A percentile compares a stretch with the other conserved stretches of the same genome.
phyloP scores from a whole-genome alignment of 2,797 vertebrate genomes.

The Petrocephalus sullivani region DNA sequence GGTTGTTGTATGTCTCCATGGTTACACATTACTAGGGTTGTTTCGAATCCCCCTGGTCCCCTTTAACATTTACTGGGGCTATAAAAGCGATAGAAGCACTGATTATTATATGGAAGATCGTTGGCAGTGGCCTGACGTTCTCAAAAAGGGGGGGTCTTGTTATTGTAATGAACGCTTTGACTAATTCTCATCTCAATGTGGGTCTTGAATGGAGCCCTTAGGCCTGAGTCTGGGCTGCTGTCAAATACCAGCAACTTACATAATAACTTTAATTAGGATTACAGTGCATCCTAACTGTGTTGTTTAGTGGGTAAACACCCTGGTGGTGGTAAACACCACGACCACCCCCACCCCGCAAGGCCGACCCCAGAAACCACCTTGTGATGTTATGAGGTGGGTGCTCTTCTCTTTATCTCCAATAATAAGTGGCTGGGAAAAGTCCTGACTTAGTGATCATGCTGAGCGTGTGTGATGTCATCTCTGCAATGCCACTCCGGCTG shows the following conservation, averaged over 20 bases:
- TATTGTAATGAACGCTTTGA: not conserved
- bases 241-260: not conserved
- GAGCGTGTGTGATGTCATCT: not conserved
- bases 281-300: not conserved
- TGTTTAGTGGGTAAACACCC: not conserved
- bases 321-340: not conserved
- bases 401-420: not conserved
- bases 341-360: not conserved
- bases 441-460: not conserved
- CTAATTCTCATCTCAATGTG: not conserved
- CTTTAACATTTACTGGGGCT: constrained; percentile 9
- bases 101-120: not conserved
- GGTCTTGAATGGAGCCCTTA: not conserved
- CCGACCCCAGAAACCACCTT: not conserved
- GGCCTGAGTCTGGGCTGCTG: not conserved
- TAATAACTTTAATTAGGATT: not conserved
- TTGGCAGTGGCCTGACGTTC: not conserved
- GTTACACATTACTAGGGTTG: not conserved
- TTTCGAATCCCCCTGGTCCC: not conserved
- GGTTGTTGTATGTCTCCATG: not conserved
- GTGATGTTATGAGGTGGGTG: not conserved
- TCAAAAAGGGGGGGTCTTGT: not conserved
- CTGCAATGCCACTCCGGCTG: not conserved
- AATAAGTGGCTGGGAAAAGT: not conserved
- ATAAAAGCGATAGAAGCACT: constrained; percentile 2